Evolutionary conservation across 2,797 vertebrate genomes (phyloP).

Genomic region (Capromys pilorides): DNA sequence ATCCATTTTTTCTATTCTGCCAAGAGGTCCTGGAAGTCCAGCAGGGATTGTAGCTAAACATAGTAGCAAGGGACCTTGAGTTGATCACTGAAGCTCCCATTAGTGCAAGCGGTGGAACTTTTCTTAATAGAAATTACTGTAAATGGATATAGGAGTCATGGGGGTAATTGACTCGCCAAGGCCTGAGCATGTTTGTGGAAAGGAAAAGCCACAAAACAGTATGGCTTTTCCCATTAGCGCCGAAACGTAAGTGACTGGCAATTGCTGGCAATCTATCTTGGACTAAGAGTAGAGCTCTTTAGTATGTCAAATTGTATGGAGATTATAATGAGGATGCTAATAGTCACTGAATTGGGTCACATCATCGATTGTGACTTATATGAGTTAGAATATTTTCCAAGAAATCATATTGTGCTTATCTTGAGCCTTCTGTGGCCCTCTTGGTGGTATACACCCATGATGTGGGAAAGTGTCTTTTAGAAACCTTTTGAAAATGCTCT

Average conservation of each 20-base stretch:
- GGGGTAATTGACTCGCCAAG: constrained; percentile 85
- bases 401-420: constrained; percentile 17
- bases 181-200: constrained; percentile 83
- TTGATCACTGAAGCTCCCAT: constrained; percentile 83
- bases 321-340: constrained; percentile 21
- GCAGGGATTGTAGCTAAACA: constrained; percentile 75
- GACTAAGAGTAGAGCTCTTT: constrained; percentile 47
- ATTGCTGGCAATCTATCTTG: constrained; percentile 67
- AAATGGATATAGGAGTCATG: constrained; percentile 85
- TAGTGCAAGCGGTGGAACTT: constrained; percentile 85
- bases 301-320: constrained; percentile 42
- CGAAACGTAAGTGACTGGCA: constrained; percentile 74
- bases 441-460: neutral
- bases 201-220: constrained; percentile 83
- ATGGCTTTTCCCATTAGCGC: constrained; percentile 82
- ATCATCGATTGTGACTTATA: neutral
- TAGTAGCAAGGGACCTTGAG: constrained; percentile 81
- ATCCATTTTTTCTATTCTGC: constrained; percentile 78
- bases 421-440: neutral
- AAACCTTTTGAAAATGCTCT: constrained; percentile 2
- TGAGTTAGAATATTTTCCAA: constrained; percentile 49
- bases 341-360: neutral
- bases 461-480: neutral
- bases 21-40: constrained; percentile 75
- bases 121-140: constrained; percentile 85